phyloP scores from a whole-genome alignment of 2,888 invertebrate species.

The Horisme vitalbata region DNA sequence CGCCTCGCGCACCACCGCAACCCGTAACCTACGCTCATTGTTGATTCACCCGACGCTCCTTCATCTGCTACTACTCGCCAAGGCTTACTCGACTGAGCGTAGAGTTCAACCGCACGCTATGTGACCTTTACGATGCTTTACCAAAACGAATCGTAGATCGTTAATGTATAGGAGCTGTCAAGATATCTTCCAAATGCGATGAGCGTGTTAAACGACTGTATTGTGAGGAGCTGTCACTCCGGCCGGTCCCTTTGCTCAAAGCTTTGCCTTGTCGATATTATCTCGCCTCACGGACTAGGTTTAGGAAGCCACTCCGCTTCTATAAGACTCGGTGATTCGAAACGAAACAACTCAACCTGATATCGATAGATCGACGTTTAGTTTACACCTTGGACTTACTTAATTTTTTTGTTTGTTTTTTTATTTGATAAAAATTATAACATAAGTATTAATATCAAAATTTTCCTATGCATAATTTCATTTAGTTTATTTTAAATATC shows the following conservation, averaged over 20 bases:
- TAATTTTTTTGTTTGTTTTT: too few relatives aligned
- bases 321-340: constrained; percentile 39
- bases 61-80: constrained; percentile 34
- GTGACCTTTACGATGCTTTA: constrained; percentile 27
- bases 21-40: constrained; percentile 64
- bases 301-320: constrained; percentile 59
- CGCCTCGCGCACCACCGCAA: constrained; percentile 75
- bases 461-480: too few relatives aligned
- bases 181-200: constrained; percentile 68
- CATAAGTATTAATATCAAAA: too few relatives aligned
- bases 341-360: constrained; percentile 54
- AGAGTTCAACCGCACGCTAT: constrained; percentile 9
- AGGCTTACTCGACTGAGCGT: constrained; percentile 12
- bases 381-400: constrained; percentile 4
- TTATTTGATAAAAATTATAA: too few relatives aligned
- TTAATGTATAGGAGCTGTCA: constrained; percentile 67
- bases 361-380: constrained; percentile 44
- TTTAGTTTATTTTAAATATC: not conserved
- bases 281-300: constrained; percentile 59
- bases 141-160: constrained; percentile 47
- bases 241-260: constrained; percentile 64
- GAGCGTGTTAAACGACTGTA: constrained; percentile 79
- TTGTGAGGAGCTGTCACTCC: constrained; percentile 73
- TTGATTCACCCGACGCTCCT: constrained; percentile 59
- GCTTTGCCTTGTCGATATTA: constrained; percentile 56